phyloP scores from a whole-genome alignment of 2,113 vertebrate species.

The Rhineura floridana region DNA sequence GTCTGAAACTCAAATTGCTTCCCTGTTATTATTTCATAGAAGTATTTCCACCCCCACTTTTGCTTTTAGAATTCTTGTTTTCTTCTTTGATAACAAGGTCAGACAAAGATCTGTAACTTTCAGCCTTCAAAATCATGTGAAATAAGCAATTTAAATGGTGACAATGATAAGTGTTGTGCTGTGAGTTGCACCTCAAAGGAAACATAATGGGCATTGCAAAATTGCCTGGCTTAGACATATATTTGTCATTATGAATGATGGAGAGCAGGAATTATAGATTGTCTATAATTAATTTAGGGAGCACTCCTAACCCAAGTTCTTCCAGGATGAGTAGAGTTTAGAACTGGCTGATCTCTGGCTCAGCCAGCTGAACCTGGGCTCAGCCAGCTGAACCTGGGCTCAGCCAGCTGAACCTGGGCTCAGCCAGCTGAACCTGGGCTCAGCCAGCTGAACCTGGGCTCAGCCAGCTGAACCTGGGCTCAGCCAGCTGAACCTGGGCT shows the following conservation, averaged over 20 bases:
- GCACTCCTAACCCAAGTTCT: too few relatives aligned
- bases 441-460: too few relatives aligned
- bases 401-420: too few relatives aligned
- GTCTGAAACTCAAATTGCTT: not conserved
- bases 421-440: too few relatives aligned
- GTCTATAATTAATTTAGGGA: not conserved
- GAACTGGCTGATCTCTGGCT: too few relatives aligned
- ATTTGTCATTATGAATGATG: conserved; percentile 1
- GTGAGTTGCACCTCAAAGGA: not conserved
- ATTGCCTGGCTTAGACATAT: not conserved
- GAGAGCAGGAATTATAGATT: not conserved
- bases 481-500: too few relatives aligned
- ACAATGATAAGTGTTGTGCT: conserved; percentile 15
- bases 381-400: too few relatives aligned
- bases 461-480: too few relatives aligned
- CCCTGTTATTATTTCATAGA: not conserved
- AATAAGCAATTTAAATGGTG: not conserved
- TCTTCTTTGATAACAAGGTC: not conserved
- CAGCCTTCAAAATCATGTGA: not conserved
- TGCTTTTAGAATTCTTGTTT: not conserved
- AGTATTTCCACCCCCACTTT: not conserved
- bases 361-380: too few relatives aligned
- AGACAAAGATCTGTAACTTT: not conserved
- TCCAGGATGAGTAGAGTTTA: too few relatives aligned
- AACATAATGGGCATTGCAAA: not conserved